phyloP scores from a whole-genome alignment of 2,888 invertebrate species.

The Vandiemenella viatica region DNA sequence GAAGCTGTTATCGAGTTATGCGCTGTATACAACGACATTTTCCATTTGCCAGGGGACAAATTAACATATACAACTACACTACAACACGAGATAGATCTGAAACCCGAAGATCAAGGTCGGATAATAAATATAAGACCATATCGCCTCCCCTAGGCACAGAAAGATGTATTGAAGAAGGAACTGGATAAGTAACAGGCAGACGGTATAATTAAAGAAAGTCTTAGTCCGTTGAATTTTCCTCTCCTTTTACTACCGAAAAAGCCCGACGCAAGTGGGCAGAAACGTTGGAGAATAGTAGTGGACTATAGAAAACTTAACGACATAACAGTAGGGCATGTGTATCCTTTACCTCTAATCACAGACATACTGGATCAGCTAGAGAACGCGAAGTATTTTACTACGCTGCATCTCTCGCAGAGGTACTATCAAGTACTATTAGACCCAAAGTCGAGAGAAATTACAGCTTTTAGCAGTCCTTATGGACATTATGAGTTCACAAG shows the following conservation, averaged over 20 bases:
- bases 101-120: no score
- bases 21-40: no score
- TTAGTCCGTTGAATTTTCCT: no score
- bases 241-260: no score
- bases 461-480: not conserved
- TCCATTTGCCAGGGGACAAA: slow-evolving; percentile 18
- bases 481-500: not conserved
- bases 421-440: not conserved
- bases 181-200: no score
- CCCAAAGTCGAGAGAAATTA: not conserved
- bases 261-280: not conserved
- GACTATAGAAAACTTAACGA: not conserved
- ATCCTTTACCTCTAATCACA: not conserved
- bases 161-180: no score
- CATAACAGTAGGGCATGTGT: not conserved
- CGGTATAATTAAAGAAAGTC: not conserved
- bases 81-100: not conserved
- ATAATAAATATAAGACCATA: no score
- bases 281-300: not conserved
- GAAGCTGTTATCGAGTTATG: no score
- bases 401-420: not conserved
- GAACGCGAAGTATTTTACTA: not conserved
- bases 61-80: slow-evolving; percentile 15
- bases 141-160: no score
- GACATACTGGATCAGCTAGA: not conserved